These are phyloP conservation scores for Pemphredon lugubris DNA, from an alignment of 2,888 invertebrate species.

Conservation along the genomic window DNA sequence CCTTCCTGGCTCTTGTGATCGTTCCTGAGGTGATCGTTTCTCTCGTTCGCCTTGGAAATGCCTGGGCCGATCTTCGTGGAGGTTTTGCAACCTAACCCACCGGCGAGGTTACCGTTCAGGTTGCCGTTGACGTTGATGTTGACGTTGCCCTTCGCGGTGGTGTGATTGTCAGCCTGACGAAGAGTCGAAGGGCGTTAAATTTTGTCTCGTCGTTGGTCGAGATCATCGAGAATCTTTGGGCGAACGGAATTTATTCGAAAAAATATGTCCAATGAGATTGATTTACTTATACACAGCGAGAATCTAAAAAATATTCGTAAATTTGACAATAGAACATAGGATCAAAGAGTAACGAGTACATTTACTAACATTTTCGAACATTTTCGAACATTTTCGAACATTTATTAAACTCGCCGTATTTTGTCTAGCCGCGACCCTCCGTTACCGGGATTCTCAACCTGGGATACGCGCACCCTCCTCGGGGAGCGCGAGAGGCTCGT, in stretches of 20 bases:
- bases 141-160: constrained; percentile 65
- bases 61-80: constrained; percentile 61
- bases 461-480: no score
- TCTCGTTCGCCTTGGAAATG: constrained; percentile 63
- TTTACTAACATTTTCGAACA: no score
- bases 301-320: background rate
- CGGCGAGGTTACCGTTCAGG: constrained; percentile 63
- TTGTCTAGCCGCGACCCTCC: no score
- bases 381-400: no score
- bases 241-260: background rate
- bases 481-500: no score
- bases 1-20: constrained; percentile 69
- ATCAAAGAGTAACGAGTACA: background rate
- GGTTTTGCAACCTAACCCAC: constrained; percentile 61
- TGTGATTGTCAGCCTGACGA: constrained; percentile 74
- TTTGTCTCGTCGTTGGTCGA: no score
- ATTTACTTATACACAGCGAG: background rate
- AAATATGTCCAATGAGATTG: background rate
- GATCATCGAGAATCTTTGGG: background rate
- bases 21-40: constrained; percentile 64
- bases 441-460: no score
- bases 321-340: background rate
- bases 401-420: no score
- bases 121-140: constrained; percentile 69
- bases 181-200: no score